phyloP scores from a whole-genome alignment of 2,797 vertebrate genomes.

The Tiaroga cobitis region DNA sequence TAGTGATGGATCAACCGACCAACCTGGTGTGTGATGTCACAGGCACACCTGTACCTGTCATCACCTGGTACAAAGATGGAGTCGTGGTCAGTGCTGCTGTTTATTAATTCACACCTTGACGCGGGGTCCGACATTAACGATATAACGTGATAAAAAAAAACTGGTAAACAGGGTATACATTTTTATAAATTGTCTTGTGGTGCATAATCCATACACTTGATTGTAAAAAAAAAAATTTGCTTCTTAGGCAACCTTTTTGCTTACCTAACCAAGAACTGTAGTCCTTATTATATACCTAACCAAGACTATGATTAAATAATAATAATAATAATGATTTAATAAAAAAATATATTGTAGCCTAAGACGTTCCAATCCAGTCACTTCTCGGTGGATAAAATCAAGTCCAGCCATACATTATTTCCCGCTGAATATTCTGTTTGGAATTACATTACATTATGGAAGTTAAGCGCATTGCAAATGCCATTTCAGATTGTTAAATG shows the following conservation, averaged over 20 bases:
- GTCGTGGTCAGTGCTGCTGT: constrained; percentile 76
- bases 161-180: too few species aligned
- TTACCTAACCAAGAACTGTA: background rate
- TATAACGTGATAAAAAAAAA: background rate
- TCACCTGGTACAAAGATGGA: constrained; percentile 92
- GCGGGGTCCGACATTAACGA: background rate
- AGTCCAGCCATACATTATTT: background rate
- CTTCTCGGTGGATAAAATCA: background rate
- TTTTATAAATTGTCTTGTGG: background rate
- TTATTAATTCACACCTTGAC: background rate
- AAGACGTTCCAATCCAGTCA: background rate
- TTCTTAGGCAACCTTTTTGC: background rate
- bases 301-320: background rate
- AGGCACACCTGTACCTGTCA: constrained; percentile 86
- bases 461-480: constrained; percentile 7
- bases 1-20: constrained; percentile 83
- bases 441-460: background rate
- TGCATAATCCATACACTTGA: background rate
- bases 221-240: background rate
- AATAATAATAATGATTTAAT: background rate
- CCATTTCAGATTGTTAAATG: constrained; percentile 7
- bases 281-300: background rate
- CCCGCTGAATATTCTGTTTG: background rate
- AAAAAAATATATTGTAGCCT: background rate
- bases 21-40: constrained; percentile 89